phyloP scores from a whole-genome alignment of 2,113 vertebrate species.

The Gobiocypris rarus region DNA sequence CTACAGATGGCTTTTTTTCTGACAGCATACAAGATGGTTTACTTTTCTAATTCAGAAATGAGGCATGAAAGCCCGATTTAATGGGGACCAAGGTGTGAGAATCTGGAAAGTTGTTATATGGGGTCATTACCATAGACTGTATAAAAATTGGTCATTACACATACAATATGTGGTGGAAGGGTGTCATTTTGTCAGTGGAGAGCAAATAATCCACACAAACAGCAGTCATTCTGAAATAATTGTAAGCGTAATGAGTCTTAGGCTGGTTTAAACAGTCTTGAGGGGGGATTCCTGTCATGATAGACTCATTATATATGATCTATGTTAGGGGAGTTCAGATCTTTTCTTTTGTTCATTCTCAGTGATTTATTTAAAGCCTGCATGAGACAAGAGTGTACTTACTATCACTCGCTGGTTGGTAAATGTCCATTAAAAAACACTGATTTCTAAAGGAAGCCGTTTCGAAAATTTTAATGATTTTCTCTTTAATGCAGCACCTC shows the following conservation, averaged over 20 bases:
- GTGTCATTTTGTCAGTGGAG: not conserved
- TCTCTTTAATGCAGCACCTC: not conserved
- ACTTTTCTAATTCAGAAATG: conserved; percentile 19
- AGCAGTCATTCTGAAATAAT: conserved; percentile 15
- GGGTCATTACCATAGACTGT: no score
- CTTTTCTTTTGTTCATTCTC: not conserved
- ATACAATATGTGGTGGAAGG: not conserved
- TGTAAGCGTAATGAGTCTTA: not conserved
- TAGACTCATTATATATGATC: not conserved
- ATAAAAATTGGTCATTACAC: conserved; percentile 21
- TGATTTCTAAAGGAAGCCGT: not conserved
- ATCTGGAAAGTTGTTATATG: not conserved
- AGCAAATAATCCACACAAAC: conserved; percentile 13
- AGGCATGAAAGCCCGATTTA: not conserved
- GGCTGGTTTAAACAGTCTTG: not conserved
- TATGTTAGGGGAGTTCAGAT: not conserved
- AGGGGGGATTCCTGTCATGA: not conserved
- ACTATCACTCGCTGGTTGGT: not conserved
- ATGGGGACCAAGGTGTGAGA: not conserved
- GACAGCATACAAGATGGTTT: conserved; percentile 22
- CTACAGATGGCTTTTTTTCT: not conserved
- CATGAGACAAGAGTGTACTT: not conserved
- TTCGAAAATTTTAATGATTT: not conserved
- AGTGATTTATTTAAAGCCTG: not conserved
- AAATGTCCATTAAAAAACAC: not conserved